Conservation (phyloP, 2,888 invertebrate genomes). For the Melinopterus prodromus region DNA sequence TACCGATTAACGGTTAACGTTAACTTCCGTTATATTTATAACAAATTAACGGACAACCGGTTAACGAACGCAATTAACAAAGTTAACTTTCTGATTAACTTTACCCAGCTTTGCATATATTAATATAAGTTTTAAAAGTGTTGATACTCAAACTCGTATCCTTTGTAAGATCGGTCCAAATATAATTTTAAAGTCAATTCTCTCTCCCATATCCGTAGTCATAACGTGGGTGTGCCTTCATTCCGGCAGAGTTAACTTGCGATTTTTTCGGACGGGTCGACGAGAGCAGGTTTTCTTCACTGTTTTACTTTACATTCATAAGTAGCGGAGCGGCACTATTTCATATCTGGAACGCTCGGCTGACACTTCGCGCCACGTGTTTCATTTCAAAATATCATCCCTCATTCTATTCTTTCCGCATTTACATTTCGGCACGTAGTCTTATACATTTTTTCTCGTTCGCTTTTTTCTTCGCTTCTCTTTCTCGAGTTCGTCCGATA, state of each 20-base stretch:
- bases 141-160: neutral
- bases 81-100: too few relatives aligned
- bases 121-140: neutral
- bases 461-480: slow-evolving; percentile 27
- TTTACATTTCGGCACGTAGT: slow-evolving; percentile 55
- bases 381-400: slow-evolving; percentile 59
- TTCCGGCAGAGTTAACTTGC: slow-evolving; percentile 34
- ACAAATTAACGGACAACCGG: too few relatives aligned
- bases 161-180: slow-evolving; percentile 40
- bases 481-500: neutral
- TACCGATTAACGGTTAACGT: too few relatives aligned
- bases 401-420: slow-evolving; percentile 59
- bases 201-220: slow-evolving; percentile 25
- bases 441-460: slow-evolving; percentile 46
- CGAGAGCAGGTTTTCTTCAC: slow-evolving; percentile 32
- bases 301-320: slow-evolving; percentile 59
- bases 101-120: too few relatives aligned
- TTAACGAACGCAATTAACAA: too few relatives aligned
- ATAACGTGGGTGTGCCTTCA: neutral
- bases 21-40: too few relatives aligned
- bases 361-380: slow-evolving; percentile 57
- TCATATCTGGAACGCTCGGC: slow-evolving; percentile 58
- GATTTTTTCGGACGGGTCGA: slow-evolving; percentile 34
- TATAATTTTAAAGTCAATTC: slow-evolving; percentile 58
- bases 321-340: slow-evolving; percentile 56